phyloP scores from a whole-genome alignment of 2,888 invertebrate species.

The Uropetala carovei region DNA sequence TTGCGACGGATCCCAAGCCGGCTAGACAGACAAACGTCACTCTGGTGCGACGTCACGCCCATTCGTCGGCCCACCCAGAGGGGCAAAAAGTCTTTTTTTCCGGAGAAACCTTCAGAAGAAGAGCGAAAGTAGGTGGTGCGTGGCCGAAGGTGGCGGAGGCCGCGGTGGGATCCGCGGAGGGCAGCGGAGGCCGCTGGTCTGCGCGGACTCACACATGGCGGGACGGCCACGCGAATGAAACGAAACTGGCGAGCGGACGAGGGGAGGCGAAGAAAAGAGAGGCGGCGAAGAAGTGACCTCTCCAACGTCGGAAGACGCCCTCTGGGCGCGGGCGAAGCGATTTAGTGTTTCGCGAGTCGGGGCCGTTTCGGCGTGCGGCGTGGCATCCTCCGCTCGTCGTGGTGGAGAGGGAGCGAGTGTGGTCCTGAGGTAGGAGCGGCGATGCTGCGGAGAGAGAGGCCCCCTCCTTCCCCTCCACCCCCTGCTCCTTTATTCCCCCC shows the following conservation, averaged over 20 bases:
- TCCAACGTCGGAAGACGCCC: not conserved
- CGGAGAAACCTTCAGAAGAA: not conserved
- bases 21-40: not conserved
- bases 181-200: slow-evolving; percentile 26
- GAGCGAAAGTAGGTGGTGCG: not conserved
- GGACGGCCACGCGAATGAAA: not conserved
- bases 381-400: slow-evolving; percentile 7
- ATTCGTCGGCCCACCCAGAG: not conserved
- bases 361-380: not conserved
- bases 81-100: not conserved
- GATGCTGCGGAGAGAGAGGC: slow-evolving; percentile 43
- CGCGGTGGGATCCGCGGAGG: slow-evolving; percentile 43
- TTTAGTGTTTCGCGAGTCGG: too few species aligned
- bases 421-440: slow-evolving; percentile 43
- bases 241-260: not conserved
- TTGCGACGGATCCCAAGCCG: not conserved
- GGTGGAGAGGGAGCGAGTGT: slow-evolving; percentile 50
- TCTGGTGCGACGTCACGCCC: not conserved
- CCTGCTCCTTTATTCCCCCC: not conserved
- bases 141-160: not conserved
- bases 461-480: not conserved
- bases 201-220: slow-evolving; percentile 8
- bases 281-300: not conserved
- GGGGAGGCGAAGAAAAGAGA: not conserved
- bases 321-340: not conserved